Conservation (phyloP, 37 sponge, comb jelly and placozoan genomes). For the Cladorhizidae sp. region DNA sequence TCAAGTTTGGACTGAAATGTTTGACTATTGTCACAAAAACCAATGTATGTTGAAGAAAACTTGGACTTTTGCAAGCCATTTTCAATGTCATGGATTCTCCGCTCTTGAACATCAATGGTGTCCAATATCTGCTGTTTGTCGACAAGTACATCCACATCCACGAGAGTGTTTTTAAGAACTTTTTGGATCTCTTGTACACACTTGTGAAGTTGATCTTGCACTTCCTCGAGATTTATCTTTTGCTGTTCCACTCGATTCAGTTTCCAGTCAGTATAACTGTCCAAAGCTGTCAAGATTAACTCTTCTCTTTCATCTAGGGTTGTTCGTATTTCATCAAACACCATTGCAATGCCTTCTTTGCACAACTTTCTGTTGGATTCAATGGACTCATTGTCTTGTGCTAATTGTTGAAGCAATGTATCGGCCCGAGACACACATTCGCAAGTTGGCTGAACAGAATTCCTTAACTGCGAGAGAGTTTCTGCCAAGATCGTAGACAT, state of each 20-base stretch:
- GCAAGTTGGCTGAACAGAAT: constrained; percentile 17
- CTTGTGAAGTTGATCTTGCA: background rate
- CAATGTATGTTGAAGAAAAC: constrained; percentile 34
- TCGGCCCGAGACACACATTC: constrained; percentile 1
- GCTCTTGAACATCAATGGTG: constrained; percentile 8
- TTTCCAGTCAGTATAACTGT: background rate
- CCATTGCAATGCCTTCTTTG: background rate
- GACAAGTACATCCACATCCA: background rate
- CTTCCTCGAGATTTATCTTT: background rate
- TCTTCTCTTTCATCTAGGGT: constrained; percentile 15
- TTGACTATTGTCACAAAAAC: constrained; percentile 14
- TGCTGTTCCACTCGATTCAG: background rate
- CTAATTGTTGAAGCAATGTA: background rate
- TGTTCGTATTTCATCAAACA: constrained; percentile 15
- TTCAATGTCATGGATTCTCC: constrained; percentile 19
- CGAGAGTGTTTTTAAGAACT: background rate
- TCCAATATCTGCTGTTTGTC: background rate
- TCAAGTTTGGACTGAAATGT: background rate
- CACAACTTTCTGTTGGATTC: background rate
- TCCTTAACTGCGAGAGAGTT: background rate
- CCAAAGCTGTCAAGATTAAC: background rate
- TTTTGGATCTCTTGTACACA: background rate
- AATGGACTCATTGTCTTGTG: constrained; percentile 6
- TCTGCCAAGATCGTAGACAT: background rate
- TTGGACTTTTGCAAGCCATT: background rate